Conservation (phyloP, 2,888 invertebrate genomes). For the Agriopis marginaria region DNA sequence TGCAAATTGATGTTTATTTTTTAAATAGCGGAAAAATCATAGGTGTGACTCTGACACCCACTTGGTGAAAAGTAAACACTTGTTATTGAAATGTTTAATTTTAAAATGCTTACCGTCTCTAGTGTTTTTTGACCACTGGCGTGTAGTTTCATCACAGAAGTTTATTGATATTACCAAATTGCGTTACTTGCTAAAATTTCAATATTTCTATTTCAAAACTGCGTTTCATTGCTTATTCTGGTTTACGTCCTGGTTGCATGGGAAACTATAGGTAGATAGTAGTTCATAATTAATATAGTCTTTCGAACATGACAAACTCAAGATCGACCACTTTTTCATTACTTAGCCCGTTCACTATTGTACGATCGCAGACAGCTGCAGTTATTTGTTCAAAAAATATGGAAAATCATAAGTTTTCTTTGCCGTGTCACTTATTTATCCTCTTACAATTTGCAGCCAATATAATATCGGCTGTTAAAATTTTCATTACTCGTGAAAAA, state of each 20-base stretch:
- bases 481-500: too few species aligned
- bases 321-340: too few species aligned
- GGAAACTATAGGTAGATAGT: background rate
- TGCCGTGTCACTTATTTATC: too few species aligned
- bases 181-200: constrained; percentile 9
- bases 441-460: too few species aligned
- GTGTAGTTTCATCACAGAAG: constrained; percentile 30
- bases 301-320: too few species aligned
- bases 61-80: constrained; percentile 49
- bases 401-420: too few species aligned
- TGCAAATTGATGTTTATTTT: constrained; percentile 55
- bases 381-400: too few species aligned
- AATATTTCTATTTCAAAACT: constrained; percentile 6
- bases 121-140: constrained; percentile 23
- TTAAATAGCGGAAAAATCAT: constrained; percentile 52
- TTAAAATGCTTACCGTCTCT: constrained; percentile 23
- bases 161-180: constrained; percentile 25
- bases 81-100: constrained; percentile 31
- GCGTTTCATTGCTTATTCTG: background rate
- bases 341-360: too few species aligned
- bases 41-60: constrained; percentile 54
- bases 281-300: background rate
- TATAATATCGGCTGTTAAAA: too few species aligned
- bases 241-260: constrained; percentile 7
- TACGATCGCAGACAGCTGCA: too few species aligned